These are phyloP conservation scores for Erythrocebus patas DNA, from an alignment of 2,113 vertebrate species.

Conservation along the genomic window DNA sequence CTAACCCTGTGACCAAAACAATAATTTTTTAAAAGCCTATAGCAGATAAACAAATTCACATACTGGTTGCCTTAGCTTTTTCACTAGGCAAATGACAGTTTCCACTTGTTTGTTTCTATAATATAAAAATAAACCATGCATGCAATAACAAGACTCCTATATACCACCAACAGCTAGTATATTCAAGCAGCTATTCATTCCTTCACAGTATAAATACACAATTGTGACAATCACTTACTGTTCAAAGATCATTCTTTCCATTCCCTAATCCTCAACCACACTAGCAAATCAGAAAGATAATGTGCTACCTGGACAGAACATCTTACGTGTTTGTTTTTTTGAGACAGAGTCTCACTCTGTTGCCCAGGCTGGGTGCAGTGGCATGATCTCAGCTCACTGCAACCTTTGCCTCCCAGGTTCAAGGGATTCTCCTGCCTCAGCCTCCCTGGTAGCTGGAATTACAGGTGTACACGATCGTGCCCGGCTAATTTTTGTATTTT, in stretches of 20 bases:
- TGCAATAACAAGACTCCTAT: slow-evolving; percentile 40
- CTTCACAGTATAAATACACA: neutral
- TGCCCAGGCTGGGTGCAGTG: too few species aligned
- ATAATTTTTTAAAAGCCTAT: neutral
- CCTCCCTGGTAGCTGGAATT: too few species aligned
- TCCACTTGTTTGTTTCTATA: slow-evolving; percentile 58
- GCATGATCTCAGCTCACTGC: too few species aligned
- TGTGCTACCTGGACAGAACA: neutral
- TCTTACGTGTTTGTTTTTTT: too few species aligned
- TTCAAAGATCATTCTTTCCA: neutral
- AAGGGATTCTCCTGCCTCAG: too few species aligned
- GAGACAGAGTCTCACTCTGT: too few species aligned
- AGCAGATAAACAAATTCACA: neutral
- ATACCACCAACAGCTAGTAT: neutral
- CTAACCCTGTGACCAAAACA: neutral
- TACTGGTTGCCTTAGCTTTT: slow-evolving; percentile 24
- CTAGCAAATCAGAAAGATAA: neutral
- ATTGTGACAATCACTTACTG: neutral
- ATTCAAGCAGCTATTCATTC: neutral
- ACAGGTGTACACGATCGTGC: too few species aligned
- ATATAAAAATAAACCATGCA: slow-evolving; percentile 52
- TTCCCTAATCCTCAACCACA: neutral
- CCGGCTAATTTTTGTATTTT: too few species aligned
- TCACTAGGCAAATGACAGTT: slow-evolving; percentile 46
- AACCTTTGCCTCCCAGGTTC: too few species aligned